A percentile compares a stretch with the other conserved stretches of the same genome.
Conservation (phyloP, 2,888 invertebrate genomes). For the Physocephala rufipes region DNA sequence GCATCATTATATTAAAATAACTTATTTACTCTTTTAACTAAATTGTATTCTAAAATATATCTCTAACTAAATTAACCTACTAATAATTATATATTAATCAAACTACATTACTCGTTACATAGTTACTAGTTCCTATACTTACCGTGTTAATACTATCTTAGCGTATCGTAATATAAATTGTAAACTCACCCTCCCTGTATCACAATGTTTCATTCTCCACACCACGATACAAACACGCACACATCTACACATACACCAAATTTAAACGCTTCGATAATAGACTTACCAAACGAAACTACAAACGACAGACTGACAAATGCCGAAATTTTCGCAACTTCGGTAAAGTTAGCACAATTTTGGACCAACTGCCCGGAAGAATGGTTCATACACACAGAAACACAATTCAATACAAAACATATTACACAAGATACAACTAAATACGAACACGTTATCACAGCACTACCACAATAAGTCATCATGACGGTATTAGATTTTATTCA, state of each 20-base stretch:
- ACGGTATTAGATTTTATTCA: too few species aligned
- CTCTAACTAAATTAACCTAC: too few species aligned
- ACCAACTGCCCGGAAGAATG: background rate
- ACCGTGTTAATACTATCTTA: background rate
- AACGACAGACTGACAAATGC: too few species aligned
- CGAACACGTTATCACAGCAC: background rate
- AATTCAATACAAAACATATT: background rate
- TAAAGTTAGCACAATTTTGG: slow-evolving; percentile 7
- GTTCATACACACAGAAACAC: background rate
- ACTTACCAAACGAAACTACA: background rate
- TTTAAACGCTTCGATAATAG: background rate
- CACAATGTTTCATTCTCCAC: background rate
- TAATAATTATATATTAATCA: too few species aligned
- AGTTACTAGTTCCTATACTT: background rate
- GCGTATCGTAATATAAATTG: background rate
- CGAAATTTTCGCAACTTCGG: background rate
- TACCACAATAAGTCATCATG: background rate
- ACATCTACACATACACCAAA: too few species aligned
- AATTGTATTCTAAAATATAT: too few species aligned
- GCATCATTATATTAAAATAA: too few species aligned
- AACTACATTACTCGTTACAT: too few species aligned
- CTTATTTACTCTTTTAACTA: too few species aligned
- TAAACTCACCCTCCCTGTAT: too few species aligned
- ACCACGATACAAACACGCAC: too few species aligned
- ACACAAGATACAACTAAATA: background rate